Percentiles rank a stretch among this genome's conserved stretches.
These are phyloP conservation scores for Bettongia penicillata DNA, from an alignment of 2,113 vertebrate species.

Conservation along the genomic window DNA sequence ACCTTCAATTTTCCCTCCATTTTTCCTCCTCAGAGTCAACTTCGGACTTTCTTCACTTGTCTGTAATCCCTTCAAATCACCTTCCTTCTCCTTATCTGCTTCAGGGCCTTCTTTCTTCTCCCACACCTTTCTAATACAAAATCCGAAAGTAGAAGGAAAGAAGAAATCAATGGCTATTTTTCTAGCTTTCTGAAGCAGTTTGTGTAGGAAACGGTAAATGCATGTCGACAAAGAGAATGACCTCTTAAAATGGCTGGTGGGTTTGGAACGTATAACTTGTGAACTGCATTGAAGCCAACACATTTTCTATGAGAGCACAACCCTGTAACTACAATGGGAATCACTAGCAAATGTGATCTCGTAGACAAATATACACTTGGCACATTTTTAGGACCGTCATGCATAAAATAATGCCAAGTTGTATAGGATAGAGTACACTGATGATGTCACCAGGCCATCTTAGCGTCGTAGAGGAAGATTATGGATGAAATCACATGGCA, in stretches of 20 bases:
- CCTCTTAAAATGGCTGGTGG: neutral
- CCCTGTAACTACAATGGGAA: constrained; percentile 31
- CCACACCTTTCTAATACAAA: neutral
- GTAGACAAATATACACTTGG: neutral
- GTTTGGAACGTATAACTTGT: neutral
- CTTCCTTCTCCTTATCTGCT: neutral
- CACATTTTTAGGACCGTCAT: constrained; percentile 13
- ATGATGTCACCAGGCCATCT: neutral
- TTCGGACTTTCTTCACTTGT: neutral
- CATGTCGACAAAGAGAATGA: neutral
- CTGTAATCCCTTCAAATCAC: neutral
- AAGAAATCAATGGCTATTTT: neutral
- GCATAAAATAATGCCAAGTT: constrained; percentile 11
- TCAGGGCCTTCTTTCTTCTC: neutral
- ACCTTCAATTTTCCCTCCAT: neutral
- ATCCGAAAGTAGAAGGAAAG: neutral
- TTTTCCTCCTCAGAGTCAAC: neutral
- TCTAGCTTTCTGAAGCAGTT: neutral
- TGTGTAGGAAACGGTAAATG: neutral
- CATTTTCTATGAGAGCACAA: neutral
- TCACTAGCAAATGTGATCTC: constrained; percentile 10
- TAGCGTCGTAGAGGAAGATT: neutral
- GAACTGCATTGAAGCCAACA: neutral
- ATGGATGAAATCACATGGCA: neutral
- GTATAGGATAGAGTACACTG: neutral